A percentile compares a stretch with the other conserved stretches of the same genome.
phyloP scores from a whole-genome alignment of 1,140 invertebrate genomes.

The Reticulitermes speratus region DNA sequence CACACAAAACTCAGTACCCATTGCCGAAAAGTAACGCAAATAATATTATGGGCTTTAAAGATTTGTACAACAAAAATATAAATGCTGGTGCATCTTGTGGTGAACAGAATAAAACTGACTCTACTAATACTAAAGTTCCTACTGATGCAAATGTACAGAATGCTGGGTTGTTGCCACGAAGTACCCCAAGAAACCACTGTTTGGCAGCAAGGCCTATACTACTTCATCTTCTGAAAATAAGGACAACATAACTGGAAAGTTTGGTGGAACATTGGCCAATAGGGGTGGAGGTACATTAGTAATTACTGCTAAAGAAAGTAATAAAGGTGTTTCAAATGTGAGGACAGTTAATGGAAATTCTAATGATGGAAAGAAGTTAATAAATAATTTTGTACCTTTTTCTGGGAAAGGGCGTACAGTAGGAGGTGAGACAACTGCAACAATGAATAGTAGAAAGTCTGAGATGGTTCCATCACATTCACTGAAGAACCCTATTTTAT shows the following conservation, averaged over 20 bases:
- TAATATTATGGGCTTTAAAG: background rate
- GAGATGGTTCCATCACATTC: background rate
- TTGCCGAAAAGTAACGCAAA: background rate
- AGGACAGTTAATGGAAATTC: background rate
- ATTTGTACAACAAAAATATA: background rate
- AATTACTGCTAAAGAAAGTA: constrained; percentile 15
- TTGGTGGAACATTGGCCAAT: constrained; percentile 25
- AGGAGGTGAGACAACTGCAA: background rate
- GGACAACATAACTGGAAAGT: background rate
- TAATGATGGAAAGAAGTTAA: background rate
- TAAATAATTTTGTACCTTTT: background rate
- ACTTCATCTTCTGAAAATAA: background rate
- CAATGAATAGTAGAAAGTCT: background rate
- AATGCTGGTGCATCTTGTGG: background rate
- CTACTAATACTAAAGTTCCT: too few relatives aligned
- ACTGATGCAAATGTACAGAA: too few relatives aligned
- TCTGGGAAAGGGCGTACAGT: background rate
- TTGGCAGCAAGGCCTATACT: too few relatives aligned
- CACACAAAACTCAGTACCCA: background rate
- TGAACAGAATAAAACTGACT: too few relatives aligned
- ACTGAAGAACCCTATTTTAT: background rate
- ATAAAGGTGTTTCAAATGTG: background rate
- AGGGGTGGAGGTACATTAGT: constrained; percentile 35
- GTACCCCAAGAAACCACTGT: background rate
- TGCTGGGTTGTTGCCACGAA: too few relatives aligned